phyloP scores from a whole-genome alignment of 2,797 vertebrate species.

The Dermochelys coriacea region DNA sequence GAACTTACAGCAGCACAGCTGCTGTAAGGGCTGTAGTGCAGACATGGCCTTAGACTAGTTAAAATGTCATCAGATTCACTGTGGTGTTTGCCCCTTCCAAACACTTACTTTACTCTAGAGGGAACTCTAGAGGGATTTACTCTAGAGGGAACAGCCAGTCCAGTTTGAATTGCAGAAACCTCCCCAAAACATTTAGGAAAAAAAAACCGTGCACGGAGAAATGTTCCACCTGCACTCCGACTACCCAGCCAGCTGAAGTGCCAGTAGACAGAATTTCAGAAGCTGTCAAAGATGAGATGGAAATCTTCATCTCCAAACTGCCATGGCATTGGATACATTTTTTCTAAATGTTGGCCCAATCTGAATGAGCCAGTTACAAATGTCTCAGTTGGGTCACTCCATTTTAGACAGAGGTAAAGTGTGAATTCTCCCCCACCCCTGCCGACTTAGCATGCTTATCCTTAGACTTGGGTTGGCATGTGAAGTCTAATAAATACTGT shows the following conservation, averaged over 20 bases:
- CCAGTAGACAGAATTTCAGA: not conserved
- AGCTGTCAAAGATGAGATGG: not conserved
- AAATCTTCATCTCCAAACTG: not conserved
- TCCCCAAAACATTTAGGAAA: not conserved
- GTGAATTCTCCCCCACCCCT: not conserved
- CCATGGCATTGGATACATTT: not conserved
- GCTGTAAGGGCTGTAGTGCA: too few species aligned
- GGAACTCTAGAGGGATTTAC: not conserved
- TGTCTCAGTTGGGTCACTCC: not conserved
- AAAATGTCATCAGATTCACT: not conserved
- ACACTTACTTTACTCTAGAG: not conserved
- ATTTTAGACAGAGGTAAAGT: not conserved
- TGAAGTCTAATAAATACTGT: not conserved
- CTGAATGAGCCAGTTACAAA: not conserved
- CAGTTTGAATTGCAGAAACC: not conserved
- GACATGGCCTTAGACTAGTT: not conserved
- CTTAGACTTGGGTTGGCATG: fast-evolving
- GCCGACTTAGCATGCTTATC: not conserved
- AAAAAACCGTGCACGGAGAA: not conserved
- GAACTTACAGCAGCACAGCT: too few species aligned
- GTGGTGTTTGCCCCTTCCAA: not conserved
- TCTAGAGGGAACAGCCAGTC: not conserved
- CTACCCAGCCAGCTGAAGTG: not conserved
- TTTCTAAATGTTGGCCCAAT: not conserved
- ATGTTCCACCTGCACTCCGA: not conserved